Evolutionary conservation across 2,113 vertebrate species (phyloP).

Genomic region (Corythoichthys intestinalis): DNA sequence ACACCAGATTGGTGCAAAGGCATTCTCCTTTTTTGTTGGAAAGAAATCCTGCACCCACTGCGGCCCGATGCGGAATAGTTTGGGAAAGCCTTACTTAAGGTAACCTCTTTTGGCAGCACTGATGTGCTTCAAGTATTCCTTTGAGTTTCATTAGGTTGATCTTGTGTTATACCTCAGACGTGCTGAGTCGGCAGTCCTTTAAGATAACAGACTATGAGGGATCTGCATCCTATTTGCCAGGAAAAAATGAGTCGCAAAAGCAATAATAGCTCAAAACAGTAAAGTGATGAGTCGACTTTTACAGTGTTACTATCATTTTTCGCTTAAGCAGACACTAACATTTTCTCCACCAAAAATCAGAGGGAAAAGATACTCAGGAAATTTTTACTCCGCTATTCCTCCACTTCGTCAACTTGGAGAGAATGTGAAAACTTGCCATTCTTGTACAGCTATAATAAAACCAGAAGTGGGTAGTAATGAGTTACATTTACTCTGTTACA

Average conservation of each 20-base stretch:
- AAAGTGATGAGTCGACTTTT: constrained; percentile 60
- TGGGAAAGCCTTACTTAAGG: neutral
- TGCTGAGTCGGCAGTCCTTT: constrained; percentile 20
- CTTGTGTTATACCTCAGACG: constrained; percentile 38
- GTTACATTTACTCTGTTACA: too few relatives aligned
- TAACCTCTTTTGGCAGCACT: constrained; percentile 11
- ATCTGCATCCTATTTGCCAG: constrained; percentile 23
- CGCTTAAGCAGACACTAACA: constrained; percentile 50
- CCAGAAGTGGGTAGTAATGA: too few relatives aligned
- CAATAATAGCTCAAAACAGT: constrained; percentile 40
- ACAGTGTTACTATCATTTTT: constrained; percentile 46
- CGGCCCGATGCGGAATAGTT: too few relatives aligned
- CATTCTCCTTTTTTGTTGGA: too few relatives aligned
- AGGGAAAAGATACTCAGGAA: constrained; percentile 56
- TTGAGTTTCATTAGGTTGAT: constrained; percentile 25
- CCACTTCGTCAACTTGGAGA: constrained; percentile 16
- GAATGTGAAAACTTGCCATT: constrained; percentile 24
- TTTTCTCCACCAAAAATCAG: constrained; percentile 40
- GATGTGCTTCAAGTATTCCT: constrained; percentile 41
- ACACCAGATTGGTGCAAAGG: too few relatives aligned
- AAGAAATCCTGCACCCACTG: too few relatives aligned
- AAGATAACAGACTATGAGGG: constrained; percentile 35
- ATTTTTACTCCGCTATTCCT: constrained; percentile 53
- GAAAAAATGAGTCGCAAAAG: constrained; percentile 21
- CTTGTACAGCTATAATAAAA: constrained; percentile 6